Percentiles rank a stretch among this genome's conserved stretches.
Conservation (phyloP, 2,797 vertebrate genomes). For the Cygnus olor region DNA sequence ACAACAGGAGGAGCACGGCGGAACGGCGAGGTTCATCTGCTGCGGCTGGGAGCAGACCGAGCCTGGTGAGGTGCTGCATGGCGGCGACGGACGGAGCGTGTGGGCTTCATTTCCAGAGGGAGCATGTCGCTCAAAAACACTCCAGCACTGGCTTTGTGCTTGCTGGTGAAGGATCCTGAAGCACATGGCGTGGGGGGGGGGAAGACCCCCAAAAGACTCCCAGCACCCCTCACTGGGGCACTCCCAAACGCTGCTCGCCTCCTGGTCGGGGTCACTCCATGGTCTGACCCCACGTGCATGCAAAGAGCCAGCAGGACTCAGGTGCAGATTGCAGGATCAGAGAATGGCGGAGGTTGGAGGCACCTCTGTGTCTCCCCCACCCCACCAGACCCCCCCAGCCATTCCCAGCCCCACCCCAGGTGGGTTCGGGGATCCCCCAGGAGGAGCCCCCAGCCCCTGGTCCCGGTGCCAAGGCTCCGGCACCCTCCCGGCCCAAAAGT, state of each 20-base stretch:
- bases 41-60: background rate
- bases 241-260: background rate
- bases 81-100: background rate
- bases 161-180: background rate
- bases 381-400: background rate
- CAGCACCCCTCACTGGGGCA: background rate
- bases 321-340: background rate
- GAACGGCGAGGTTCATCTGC: background rate
- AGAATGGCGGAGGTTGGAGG: background rate
- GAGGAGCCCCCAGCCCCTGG: too few relatives aligned
- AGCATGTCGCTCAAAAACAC: background rate
- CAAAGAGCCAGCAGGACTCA: background rate
- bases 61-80: background rate
- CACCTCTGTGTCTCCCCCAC: background rate
- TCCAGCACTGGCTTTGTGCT: background rate
- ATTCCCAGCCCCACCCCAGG: background rate
- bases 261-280: rapidly evolving
- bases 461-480: too few relatives aligned
- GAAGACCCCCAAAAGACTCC: background rate
- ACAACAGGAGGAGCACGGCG: rapidly evolving
- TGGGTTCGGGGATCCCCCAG: background rate
- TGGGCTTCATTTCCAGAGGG: background rate
- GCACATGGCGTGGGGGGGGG: background rate
- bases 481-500: too few relatives aligned
- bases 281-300: background rate